phyloP scores from a whole-genome alignment of 2,113 vertebrate genomes.

The Hippoglossus stenolepis region DNA sequence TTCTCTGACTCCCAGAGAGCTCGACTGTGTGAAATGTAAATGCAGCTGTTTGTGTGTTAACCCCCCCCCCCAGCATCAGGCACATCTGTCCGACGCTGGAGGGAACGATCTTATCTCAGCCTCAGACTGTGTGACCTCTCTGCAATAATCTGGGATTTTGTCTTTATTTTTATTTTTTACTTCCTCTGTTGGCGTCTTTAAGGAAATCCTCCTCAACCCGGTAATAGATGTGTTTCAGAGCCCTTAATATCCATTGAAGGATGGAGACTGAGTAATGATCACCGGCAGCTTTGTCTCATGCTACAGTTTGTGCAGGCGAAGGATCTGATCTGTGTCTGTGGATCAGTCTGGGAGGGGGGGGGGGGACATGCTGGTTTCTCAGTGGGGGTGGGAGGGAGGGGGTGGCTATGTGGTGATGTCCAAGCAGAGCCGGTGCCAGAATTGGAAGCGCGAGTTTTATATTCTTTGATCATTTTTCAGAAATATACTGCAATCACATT shows the following conservation, averaged over 20 bases:
- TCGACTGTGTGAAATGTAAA: constrained; percentile 28
- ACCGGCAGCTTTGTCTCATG: constrained; percentile 76
- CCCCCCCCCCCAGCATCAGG: constrained; percentile 20
- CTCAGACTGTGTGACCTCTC: constrained; percentile 34
- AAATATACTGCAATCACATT: constrained; percentile 82
- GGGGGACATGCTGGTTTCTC: constrained; percentile 57
- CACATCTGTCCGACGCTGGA: constrained; percentile 15
- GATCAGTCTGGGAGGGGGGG: constrained; percentile 51
- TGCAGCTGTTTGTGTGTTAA: constrained; percentile 23
- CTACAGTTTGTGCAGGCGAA: constrained; percentile 80
- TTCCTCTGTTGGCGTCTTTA: constrained; percentile 37
- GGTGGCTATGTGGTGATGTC: constrained; percentile 31
- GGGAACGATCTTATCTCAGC: constrained; percentile 22
- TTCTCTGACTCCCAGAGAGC: constrained; percentile 59
- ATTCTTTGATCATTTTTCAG: constrained; percentile 84
- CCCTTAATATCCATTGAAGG: constrained; percentile 81
- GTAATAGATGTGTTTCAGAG: constrained; percentile 79
- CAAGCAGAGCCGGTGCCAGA: constrained; percentile 80
- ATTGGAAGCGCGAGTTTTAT: constrained; percentile 87
- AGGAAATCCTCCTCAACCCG: constrained; percentile 69
- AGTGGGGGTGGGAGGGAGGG: constrained; percentile 20
- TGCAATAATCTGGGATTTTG: constrained; percentile 37
- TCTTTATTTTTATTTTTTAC: not conserved
- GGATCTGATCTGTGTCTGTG: constrained; percentile 56
- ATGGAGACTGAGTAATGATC: constrained; percentile 78